Evolutionary conservation across 1,140 invertebrate species (phyloP), one percentile per base, ranked within the genome.

Genomic region (Nixonia krombeini): DNA sequence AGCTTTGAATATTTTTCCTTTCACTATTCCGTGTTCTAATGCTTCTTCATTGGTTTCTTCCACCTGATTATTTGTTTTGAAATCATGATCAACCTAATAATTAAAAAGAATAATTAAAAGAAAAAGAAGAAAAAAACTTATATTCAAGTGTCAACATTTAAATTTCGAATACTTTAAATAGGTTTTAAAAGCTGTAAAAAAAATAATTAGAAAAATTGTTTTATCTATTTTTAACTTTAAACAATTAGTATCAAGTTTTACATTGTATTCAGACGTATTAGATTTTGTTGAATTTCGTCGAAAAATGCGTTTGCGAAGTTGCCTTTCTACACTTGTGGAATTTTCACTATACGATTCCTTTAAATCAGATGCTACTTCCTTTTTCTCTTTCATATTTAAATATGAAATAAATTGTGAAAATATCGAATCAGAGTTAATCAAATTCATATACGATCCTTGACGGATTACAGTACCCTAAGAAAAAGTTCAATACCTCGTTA

Each of bases 391-490:
- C 8, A n/a, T 26, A 1, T 5, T 38, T 4, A 40, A 9, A 76
- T 63, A n/a, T 31, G 58, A 47, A 13, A 83, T 13, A 38, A 82
- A 49, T 0, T 72, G 29, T 6, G 69, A 83, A 66, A 91, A 90
- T 58, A 90, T 86, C 9, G 86, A 64, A 28, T 87, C 86, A 29
- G 81, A 86, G 1, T 82, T 78, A 0, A 81, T 65, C 0, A 92
- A 64, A 18, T 90, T 82, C 15, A 84, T 73, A 50, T 87, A 91
- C 0, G 84, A 87, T 12, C 90, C 90, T 74, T 88, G 78, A 1
- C 84, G 81, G 33, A 86, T 77, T n/a, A 91, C 84, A 10, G 63
- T 72, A 1, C 90, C 93, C 86, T 90, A 65, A 9, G 31, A 46
- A 18, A 46, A 9, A 8, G 29, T 46, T 26, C 17, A 16, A 2